Evolutionary conservation across 2,888 invertebrate species (phyloP).

Genomic region (Dolichopus griseipennis): DNA sequence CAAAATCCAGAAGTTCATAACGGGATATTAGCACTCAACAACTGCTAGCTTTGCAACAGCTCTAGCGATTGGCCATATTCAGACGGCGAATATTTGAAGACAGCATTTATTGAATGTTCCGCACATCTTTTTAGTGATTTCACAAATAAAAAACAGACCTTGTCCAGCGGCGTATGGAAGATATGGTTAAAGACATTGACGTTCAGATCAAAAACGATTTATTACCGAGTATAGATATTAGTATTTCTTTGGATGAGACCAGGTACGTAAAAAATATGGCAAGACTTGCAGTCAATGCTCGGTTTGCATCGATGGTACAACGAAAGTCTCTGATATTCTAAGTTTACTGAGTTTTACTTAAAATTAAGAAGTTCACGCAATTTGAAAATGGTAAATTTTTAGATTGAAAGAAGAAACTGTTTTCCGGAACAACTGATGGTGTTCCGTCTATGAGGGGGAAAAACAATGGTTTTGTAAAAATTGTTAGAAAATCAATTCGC

Average conservation of each 20-base stretch:
- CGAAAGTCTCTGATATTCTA: slow-evolving; percentile 1
- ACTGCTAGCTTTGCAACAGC: slow-evolving; percentile 5
- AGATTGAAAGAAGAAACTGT: slow-evolving; percentile 9
- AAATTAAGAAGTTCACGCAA: background rate
- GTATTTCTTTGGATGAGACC: background rate
- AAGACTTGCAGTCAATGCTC: slow-evolving; percentile 2
- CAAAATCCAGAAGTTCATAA: background rate
- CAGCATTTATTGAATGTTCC: slow-evolving; percentile 5
- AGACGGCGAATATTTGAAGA: slow-evolving; percentile 8
- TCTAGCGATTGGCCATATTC: slow-evolving; percentile 1
- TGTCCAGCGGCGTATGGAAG: slow-evolving; percentile 3
- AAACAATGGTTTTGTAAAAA: slow-evolving; percentile 4
- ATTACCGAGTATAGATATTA: background rate
- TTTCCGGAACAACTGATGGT: slow-evolving; percentile 8
- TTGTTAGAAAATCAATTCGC: background rate
- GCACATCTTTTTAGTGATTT: slow-evolving; percentile 6
- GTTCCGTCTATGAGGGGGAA: slow-evolving; percentile 6
- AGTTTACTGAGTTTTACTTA: background rate
- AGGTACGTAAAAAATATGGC: background rate
- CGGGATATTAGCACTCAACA: background rate
- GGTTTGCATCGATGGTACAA: slow-evolving; percentile 7
- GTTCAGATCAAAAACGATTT: slow-evolving; percentile 2
- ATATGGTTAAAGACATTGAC: background rate
- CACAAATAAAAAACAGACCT: background rate
- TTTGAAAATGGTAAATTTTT: slow-evolving; percentile 9